These are phyloP conservation scores for Astreopora myriophthalma DNA, from an alignment of 64 coral and sea anemone species.

Conservation along the genomic window DNA sequence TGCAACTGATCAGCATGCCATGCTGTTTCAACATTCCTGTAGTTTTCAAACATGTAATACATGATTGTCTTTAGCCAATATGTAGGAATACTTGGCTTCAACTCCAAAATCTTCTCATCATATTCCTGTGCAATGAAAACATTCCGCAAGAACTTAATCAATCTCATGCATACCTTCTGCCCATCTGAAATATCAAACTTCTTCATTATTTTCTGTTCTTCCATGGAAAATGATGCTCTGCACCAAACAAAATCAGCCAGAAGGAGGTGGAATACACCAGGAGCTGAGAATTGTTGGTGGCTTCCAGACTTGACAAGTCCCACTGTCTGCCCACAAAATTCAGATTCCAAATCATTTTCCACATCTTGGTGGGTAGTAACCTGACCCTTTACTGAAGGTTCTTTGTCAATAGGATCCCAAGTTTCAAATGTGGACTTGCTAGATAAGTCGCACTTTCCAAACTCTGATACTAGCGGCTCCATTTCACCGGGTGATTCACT, in stretches of 20 bases:
- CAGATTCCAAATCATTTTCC: not conserved
- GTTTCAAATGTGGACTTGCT: not conserved
- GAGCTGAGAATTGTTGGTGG: not conserved
- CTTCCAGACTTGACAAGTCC: not conserved
- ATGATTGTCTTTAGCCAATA: constrained; percentile 26
- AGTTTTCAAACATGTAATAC: not conserved
- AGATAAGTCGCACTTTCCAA: not conserved
- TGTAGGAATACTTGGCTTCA: not conserved
- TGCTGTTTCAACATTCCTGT: not conserved
- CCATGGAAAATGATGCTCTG: not conserved
- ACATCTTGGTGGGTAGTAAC: not conserved
- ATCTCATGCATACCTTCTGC: not conserved
- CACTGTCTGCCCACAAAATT: not conserved
- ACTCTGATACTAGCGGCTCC: not conserved
- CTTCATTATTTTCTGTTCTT: constrained; percentile 11
- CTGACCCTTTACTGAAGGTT: too few species aligned
- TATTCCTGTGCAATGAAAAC: not conserved
- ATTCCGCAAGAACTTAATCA: constrained; percentile 6
- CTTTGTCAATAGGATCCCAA: too few species aligned
- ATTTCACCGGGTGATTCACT: not conserved
- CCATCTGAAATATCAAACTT: not conserved
- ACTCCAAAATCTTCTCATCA: not conserved
- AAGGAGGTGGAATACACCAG: constrained; percentile 5
- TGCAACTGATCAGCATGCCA: not conserved
- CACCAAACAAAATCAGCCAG: not conserved